Evolutionary conservation across 1,140 invertebrate genomes (phyloP).

Genomic region (Magallana ariakensis): DNA sequence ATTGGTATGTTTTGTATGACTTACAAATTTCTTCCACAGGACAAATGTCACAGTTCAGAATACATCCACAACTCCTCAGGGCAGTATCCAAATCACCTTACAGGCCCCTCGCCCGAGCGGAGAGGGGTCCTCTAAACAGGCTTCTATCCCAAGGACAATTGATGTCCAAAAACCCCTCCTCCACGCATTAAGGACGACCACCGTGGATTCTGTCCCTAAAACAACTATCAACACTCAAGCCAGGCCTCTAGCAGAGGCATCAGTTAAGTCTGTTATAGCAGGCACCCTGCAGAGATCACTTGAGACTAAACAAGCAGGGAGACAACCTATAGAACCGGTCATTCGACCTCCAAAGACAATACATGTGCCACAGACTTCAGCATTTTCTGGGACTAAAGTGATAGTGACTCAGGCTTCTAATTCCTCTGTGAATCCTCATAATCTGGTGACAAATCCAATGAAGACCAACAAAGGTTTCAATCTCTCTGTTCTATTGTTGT

Average conservation of each 20-base stretch:
- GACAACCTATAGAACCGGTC: not conserved
- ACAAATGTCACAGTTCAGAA: constrained; percentile 12
- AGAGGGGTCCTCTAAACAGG: not conserved
- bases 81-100: constrained; percentile 1
- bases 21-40: not conserved
- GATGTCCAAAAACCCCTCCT: constrained; percentile 9
- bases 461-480: constrained; percentile 11
- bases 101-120: not conserved
- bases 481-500: no score
- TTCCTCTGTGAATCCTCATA: constrained; percentile 1
- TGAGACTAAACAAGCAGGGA: not conserved
- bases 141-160: not conserved
- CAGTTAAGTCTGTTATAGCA: not conserved
- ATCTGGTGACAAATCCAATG: constrained; percentile 12
- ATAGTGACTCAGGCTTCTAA: constrained; percentile 22
- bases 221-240: not conserved
- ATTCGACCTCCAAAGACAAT: not conserved
- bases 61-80: not conserved
- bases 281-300: not conserved
- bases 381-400: constrained; percentile 16
- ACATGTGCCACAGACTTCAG: constrained; percentile 24
- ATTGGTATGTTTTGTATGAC: no score
- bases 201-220: not conserved
- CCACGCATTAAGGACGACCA: constrained; percentile 2
- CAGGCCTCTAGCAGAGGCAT: not conserved